Evolutionary conservation across 1,140 invertebrate species (phyloP), one percentile per base, ranked within the genome.

Genomic region (Caerostris extrusa): DNA sequence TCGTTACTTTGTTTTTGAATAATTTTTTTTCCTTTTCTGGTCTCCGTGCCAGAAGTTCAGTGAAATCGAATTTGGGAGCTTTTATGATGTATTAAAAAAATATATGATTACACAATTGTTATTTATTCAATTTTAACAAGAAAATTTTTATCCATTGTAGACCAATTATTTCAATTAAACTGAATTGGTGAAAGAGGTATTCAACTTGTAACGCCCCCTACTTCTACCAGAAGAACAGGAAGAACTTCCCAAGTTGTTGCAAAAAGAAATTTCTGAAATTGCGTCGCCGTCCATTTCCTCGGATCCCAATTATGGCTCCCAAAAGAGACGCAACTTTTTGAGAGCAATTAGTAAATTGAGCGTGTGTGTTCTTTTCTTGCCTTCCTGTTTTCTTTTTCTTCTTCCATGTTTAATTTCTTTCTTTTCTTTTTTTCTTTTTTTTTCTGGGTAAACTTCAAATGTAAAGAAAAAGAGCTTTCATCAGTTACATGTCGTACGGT

Each of bases 301-400:
- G 55, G 60, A 17, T 19, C 57, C 88, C 88, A 90, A 90, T 90
- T 90, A 90, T 77, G 67, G 55, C 55, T 90, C 87, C 87, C 61
- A 69, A 90, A 90, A 90, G 67, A 53, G 56, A 77, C 50, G 57
- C 67, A 53, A 64, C 12, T 34, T 69, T 58, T 55, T 56, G 88
- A 90, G 67, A 90, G 88, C 88, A 90, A 90, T 90, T 90, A 90
- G 88, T 90, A 90, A 77, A 90, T 71, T 90, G 88, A 71, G n/a
- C 64, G 56, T 19, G 60, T 57, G 86, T 34, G 14, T 53, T 53
- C 56, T 85, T 55, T 50, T 19, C 5, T 50, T 57, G 7, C 83
- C 17, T 85, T 85, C 19, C 58, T 14, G 7, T 7, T 8, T 17
- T 55, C 57, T 57, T 58, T 34, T 5, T 19, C n/a, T 60, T 34